A percentile compares a stretch with the other conserved stretches of the same genome.
phyloP scores from a whole-genome alignment of 1,140 invertebrate genomes.

The Phymastichus coffea region DNA sequence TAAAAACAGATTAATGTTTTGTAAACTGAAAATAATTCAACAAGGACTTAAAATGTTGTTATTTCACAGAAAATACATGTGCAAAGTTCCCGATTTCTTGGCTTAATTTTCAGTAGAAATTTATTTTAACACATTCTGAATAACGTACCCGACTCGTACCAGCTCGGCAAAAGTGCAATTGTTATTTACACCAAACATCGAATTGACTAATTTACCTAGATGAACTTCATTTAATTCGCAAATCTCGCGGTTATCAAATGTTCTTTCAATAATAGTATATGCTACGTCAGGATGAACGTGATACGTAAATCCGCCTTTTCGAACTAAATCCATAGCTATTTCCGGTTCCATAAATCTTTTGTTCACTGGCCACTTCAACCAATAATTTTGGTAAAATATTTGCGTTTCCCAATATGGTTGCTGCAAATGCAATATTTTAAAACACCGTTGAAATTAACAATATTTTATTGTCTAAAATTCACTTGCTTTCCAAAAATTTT shows the following conservation, averaged over 20 bases:
- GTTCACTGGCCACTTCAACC: constrained; percentile 21
- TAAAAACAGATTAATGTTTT: too few species aligned
- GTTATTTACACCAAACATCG: constrained; percentile 22
- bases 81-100: too few species aligned
- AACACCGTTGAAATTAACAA: too few species aligned
- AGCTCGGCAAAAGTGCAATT: constrained; percentile 31
- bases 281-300: constrained; percentile 27
- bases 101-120: too few species aligned
- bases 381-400: not conserved
- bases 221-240: constrained; percentile 32
- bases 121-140: too few species aligned
- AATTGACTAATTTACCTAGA: not conserved
- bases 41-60: too few species aligned
- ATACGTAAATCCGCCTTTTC: constrained; percentile 27
- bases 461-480: not conserved
- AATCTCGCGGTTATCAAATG: constrained; percentile 29
- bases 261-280: constrained; percentile 30
- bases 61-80: too few species aligned
- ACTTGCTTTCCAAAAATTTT: constrained; percentile 17
- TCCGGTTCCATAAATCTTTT: constrained; percentile 15
- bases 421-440: too few species aligned
- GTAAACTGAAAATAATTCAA: too few species aligned
- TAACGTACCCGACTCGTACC: constrained; percentile 26
- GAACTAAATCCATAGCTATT: constrained; percentile 23
- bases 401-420: not conserved